phyloP scores from a whole-genome alignment of 2,113 vertebrate genomes.

The Hyaena hyaena region DNA sequence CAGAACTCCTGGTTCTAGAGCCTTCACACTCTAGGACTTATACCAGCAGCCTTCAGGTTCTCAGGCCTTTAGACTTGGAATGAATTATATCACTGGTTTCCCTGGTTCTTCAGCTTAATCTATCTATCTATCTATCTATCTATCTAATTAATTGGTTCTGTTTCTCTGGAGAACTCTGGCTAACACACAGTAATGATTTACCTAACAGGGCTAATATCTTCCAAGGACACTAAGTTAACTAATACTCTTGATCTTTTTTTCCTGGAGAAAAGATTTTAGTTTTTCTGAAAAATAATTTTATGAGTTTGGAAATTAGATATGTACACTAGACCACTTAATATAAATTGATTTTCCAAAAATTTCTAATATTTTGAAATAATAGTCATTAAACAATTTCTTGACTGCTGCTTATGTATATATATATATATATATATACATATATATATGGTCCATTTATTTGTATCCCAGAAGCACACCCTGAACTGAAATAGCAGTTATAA shows the following conservation, averaged over 20 bases:
- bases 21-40: not conserved
- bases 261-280: not conserved
- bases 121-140: not conserved
- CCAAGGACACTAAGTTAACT: not conserved
- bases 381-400: not conserved
- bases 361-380: slow-evolving; percentile 3
- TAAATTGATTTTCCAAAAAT: slow-evolving; percentile 41
- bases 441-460: slow-evolving; percentile 51
- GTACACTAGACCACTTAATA: not conserved
- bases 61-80: not conserved
- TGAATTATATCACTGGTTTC: not conserved
- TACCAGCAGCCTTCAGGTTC: not conserved
- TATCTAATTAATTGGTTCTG: not conserved
- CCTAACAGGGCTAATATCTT: not conserved
- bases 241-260: not conserved
- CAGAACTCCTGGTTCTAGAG: not conserved
- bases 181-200: not conserved
- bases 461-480: not conserved
- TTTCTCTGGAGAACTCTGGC: not conserved
- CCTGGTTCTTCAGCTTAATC: not conserved
- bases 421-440: not conserved
- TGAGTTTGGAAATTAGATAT: not conserved
- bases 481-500: slow-evolving; percentile 48
- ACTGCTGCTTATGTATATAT: not conserved
- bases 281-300: slow-evolving; percentile 25